Percentiles rank a stretch among this genome's conserved stretches.
Evolutionary conservation across 2,797 vertebrate species (phyloP).

Genomic region (Phyllotis vaccarum): DNA sequence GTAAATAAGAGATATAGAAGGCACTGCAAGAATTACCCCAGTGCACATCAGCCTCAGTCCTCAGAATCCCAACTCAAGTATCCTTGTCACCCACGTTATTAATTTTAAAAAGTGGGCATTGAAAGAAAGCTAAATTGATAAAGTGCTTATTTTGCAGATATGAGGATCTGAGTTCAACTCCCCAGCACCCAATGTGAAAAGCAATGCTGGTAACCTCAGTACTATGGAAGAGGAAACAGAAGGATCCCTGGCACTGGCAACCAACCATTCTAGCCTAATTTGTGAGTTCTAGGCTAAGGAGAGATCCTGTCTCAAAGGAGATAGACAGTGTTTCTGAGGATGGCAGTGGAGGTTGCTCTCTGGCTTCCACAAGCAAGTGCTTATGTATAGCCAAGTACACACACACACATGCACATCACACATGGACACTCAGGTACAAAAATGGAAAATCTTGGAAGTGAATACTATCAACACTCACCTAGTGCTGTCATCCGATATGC

Average conservation of each 20-base stretch:
- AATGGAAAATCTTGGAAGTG: background rate
- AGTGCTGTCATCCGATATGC: background rate
- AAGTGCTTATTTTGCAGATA: background rate
- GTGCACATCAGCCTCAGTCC: background rate
- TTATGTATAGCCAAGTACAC: background rate
- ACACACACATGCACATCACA: background rate
- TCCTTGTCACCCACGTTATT: background rate
- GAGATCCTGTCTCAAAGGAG: background rate
- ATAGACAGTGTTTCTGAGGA: background rate
- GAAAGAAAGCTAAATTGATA: background rate
- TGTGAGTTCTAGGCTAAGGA: background rate
- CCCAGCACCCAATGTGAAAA: background rate
- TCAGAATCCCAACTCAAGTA: background rate
- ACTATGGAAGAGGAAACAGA: background rate
- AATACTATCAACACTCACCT: background rate
- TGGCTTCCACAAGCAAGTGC: background rate
- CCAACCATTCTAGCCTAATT: background rate
- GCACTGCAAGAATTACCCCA: constrained; percentile 26
- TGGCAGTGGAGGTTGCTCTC: background rate
- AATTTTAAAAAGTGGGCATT: background rate
- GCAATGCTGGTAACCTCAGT: background rate
- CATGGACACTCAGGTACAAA: background rate
- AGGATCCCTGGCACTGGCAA: background rate
- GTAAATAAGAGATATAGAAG: constrained; percentile 36
- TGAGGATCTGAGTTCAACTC: background rate